Base-by-base conservation (phyloP, 2,113 vertebrate species). In the Climacteris rufus region DNA sequence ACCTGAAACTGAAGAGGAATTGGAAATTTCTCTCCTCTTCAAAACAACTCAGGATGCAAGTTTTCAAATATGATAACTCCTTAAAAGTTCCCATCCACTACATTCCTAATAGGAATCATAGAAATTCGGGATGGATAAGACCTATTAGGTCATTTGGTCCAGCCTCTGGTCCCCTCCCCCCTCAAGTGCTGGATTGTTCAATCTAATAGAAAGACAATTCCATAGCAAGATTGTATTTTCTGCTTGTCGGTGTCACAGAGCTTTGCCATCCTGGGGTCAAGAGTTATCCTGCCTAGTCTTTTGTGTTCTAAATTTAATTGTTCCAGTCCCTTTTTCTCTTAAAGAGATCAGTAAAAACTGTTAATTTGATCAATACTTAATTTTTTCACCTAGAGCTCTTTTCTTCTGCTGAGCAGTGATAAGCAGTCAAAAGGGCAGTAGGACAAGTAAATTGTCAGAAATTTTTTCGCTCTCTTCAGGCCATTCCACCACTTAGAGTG, bases 281-380 rank as follows among this genome's bases (percentile, higher is more conserved):
- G 98, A 97, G 97, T 98, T 98, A 98, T 98, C 98, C 97, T 96
- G 96, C 95, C 94, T 96, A 97, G 98, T 98, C 98, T 97, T 98
- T 98, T 98, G 98, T 99, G 98, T 98, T 98, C 97, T 98, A 97
- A 98, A 98, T 99, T 98, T 99, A 99, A 99, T 99, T 99, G 98
- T 98, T 98, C 98, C 97, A 96, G 98, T 98, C 98, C 98, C 97
- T 98, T 98, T 97, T 97, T 97, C 97, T 98, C 98, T 98, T 98
- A 98, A 98, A 98, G 98, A 98, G 98, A 99, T 98, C 98, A 98
- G 98, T 99, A 98, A 99, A 99, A 99, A 99, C 98, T 98, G 99
- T 99, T 99, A 99, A 99, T 99, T 99, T 99, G 99, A 99, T 99
- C 99, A 99, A 99, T 99, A 99, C 98, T 99, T 99, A 99, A 99